These are phyloP conservation scores for Glareola pratincola DNA, from an alignment of 2,113 vertebrate genomes.

Conservation along the genomic window DNA sequence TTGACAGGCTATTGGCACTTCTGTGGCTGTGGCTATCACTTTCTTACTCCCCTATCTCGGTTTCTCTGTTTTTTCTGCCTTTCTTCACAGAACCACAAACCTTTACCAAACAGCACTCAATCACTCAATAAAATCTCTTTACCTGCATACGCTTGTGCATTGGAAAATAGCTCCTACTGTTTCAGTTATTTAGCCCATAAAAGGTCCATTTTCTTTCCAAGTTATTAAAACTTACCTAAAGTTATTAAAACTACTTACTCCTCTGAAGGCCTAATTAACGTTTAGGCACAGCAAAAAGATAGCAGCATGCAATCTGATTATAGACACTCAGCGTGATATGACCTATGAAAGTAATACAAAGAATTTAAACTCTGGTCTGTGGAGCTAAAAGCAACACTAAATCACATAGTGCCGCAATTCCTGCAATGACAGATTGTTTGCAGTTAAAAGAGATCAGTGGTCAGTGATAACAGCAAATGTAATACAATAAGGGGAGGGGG, in stretches of 20 bases:
- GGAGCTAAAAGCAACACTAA: background rate
- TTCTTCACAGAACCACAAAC: background rate
- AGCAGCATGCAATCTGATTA: background rate
- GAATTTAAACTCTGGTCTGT: background rate
- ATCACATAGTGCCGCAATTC: background rate
- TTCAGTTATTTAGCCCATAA: background rate
- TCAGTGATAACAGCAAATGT: background rate
- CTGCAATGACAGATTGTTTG: background rate
- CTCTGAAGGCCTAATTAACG: background rate
- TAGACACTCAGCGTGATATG: background rate
- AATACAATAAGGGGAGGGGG: background rate
- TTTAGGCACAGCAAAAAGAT: background rate
- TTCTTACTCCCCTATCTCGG: background rate
- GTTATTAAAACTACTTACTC: background rate
- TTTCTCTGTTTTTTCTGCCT: background rate
- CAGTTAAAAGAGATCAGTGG: background rate
- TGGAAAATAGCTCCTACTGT: background rate
- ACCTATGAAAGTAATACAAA: background rate
- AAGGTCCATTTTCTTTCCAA: background rate
- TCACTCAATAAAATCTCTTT: background rate
- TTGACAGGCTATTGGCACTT: background rate
- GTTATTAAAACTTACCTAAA: background rate
- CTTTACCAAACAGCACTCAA: background rate
- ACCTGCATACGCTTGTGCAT: background rate
- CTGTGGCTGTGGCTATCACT: background rate